phyloP scores from a whole-genome alignment of 2,888 invertebrate species.

The Pelosia muscerda region DNA sequence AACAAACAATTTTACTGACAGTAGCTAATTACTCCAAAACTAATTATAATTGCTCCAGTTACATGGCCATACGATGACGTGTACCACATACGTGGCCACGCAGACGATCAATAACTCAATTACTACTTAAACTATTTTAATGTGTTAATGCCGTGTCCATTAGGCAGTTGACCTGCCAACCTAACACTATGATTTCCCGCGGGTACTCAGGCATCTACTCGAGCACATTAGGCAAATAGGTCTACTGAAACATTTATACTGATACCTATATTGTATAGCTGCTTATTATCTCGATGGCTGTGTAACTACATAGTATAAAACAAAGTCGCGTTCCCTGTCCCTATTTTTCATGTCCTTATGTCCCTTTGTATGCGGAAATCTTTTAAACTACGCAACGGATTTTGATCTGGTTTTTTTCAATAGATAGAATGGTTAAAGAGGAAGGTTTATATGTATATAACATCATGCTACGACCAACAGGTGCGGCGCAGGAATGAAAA shows the following conservation, averaged over 20 bases:
- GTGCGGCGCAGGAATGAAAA: too few species aligned
- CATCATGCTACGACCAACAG: too few species aligned
- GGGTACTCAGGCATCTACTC: constrained; percentile 14
- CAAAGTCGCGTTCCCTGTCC: too few species aligned
- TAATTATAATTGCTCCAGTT: not conserved
- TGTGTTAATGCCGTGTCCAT: constrained; percentile 27
- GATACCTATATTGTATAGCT: too few species aligned
- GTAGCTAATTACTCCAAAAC: not conserved
- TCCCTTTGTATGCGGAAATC: too few species aligned
- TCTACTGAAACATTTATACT: constrained; percentile 5
- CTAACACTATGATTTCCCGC: constrained; percentile 21
- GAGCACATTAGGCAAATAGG: constrained; percentile 15
- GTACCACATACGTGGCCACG: not conserved
- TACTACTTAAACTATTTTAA: constrained; percentile 26
- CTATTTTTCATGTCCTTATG: too few species aligned
- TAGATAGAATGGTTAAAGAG: too few species aligned
- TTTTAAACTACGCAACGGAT: too few species aligned
- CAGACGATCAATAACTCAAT: constrained; percentile 22
- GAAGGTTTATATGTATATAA: too few species aligned
- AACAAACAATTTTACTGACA: not conserved
- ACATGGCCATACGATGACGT: not conserved
- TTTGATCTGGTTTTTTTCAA: too few species aligned
- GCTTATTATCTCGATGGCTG: too few species aligned
- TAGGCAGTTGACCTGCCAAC: constrained; percentile 3
- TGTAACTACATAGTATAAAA: too few species aligned